Evolutionary conservation across 2,888 invertebrate species (phyloP).

Genomic region (Melipona beecheii): DNA sequence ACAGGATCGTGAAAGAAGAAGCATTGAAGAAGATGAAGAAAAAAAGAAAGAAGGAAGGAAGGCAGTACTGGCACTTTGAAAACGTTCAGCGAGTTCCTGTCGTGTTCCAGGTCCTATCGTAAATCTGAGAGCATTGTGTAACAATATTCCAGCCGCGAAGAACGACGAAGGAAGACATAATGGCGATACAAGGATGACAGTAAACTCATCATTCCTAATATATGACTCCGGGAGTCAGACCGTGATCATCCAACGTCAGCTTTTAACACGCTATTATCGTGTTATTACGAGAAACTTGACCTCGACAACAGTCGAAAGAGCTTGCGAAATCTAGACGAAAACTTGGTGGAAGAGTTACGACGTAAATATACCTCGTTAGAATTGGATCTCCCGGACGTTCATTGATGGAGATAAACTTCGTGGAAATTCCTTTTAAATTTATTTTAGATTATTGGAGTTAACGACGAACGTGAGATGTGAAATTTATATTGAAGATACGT

Average conservation of each 20-base stretch:
- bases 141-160: conserved; percentile 48
- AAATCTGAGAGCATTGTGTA: conserved; percentile 69
- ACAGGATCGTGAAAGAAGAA: background rate
- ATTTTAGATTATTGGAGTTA: background rate
- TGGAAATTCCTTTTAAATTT: too few relatives aligned
- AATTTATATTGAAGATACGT: background rate
- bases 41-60: background rate
- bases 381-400: background rate
- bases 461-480: background rate
- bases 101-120: conserved; percentile 62
- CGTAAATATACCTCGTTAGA: conserved; percentile 3
- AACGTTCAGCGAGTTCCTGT: conserved; percentile 25
- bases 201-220: conserved; percentile 78
- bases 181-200: conserved; percentile 73
- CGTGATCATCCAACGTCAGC: conserved; percentile 47
- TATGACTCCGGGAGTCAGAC: conserved; percentile 50
- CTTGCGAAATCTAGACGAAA: conserved; percentile 16
- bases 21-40: background rate
- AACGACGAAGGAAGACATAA: conserved; percentile 76
- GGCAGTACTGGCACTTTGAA: conserved; percentile 23
- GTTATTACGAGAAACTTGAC: conserved; percentile 51
- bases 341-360: conserved; percentile 22
- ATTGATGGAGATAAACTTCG: background rate
- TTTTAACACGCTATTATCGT: conserved; percentile 62
- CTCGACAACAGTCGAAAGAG: conserved; percentile 5